Conservation (phyloP, 2,113 vertebrate species). For the Aphelocoma coerulescens region DNA sequence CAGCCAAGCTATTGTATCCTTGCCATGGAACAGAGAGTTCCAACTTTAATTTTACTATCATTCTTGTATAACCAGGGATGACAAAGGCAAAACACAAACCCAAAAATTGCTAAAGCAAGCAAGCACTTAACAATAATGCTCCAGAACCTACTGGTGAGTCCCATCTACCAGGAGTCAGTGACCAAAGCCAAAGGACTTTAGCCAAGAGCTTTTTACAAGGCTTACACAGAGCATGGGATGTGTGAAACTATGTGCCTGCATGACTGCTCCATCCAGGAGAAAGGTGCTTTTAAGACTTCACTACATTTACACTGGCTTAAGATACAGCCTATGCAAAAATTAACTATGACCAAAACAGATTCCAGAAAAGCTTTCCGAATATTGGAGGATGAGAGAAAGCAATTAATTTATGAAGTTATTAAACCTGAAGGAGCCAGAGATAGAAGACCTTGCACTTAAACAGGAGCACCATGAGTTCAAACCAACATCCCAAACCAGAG, state of each 20-base stretch:
- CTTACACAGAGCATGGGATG: accelerated
- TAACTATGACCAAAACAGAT: neutral
- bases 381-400: neutral
- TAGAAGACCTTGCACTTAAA: neutral
- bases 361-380: neutral
- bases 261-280: neutral
- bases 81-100: neutral
- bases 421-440: neutral
- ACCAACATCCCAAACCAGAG: neutral
- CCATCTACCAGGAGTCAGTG: neutral
- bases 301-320: neutral
- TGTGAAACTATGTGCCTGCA: accelerated
- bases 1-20: neutral
- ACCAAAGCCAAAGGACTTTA: neutral
- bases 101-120: neutral
- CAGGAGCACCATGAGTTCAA: neutral
- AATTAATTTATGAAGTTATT: neutral
- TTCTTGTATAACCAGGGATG: neutral
- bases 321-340: neutral
- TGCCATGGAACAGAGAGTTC: neutral
- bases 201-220: neutral
- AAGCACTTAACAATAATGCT: neutral
- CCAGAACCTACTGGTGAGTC: neutral
- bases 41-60: neutral
- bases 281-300: neutral